These are phyloP conservation scores for Prenolepis imparis DNA, from an alignment of 2,888 invertebrate species.

Conservation along the genomic window DNA sequence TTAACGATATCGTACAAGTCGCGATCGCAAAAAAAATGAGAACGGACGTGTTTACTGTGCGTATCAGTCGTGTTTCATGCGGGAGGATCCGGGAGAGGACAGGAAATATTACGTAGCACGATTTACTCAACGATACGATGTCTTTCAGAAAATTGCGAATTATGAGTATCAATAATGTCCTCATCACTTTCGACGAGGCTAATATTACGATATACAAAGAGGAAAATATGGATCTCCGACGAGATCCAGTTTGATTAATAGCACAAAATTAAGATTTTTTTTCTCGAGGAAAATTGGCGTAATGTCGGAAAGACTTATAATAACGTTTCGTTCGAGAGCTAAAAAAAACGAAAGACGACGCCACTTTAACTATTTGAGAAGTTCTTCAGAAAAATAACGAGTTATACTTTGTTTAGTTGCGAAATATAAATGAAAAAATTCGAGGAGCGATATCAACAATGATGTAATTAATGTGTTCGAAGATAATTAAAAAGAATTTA, in stretches of 20 bases:
- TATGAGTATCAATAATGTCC: not conserved
- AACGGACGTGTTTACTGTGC: not conserved
- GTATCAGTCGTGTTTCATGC: not conserved
- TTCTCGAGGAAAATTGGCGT: not conserved
- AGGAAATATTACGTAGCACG: not conserved
- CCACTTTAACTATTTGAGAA: conserved; percentile 8
- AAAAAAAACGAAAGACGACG: conserved; percentile 42
- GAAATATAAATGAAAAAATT: conserved; percentile 14
- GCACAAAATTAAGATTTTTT: conserved; percentile 13
- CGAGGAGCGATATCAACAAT: conserved; percentile 1
- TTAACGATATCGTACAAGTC: not conserved
- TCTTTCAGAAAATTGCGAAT: conserved; percentile 18
- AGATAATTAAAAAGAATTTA: conserved; percentile 17
- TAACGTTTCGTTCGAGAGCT: conserved; percentile 39
- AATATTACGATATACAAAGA: conserved; percentile 3
- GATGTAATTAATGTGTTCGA: not conserved
- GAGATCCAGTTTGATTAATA: not conserved
- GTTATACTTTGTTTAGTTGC: conserved; percentile 9
- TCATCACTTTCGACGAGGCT: conserved; percentile 1
- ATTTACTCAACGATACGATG: not conserved
- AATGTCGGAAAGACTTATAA: conserved; percentile 46
- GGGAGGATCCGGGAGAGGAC: not conserved
- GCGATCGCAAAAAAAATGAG: not conserved
- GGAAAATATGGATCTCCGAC: not conserved
- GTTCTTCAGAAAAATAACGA: conserved; percentile 31